Base-by-base conservation (phyloP, 2,113 vertebrate genomes). In the Galbula dea region DNA sequence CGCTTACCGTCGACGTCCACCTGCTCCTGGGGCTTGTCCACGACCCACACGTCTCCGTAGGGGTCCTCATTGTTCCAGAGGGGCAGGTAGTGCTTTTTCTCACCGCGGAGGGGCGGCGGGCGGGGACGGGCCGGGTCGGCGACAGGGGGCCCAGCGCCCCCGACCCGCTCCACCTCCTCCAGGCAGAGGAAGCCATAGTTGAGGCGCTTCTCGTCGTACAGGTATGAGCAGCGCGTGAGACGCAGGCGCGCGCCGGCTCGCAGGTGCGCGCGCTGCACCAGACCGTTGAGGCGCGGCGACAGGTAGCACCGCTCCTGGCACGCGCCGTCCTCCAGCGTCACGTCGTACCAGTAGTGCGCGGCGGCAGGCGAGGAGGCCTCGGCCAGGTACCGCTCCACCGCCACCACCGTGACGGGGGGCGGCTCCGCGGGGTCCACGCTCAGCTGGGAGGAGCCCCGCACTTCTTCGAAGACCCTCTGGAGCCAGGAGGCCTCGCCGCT, bases 51-150 rank as follows among this genome's bases (percentile, higher is more conserved):
- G 20, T 97, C 96, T 17, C 99, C 99, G 20, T 98, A 98, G 0
- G 98, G 98, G 27, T 99, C 98, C 52, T 99, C 98, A 34, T 98
- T 98, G 90, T 99, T 99, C 99, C 99, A 99, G 32, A 99, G 96
- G 3, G 98, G 90, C 51, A 99, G 96, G 94, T 99, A 99, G 91
- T 98, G 98, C 61, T 97, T 98, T 51, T 83, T 97, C 54, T 83
- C 89, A 1, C 97, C 95, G 55, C 96, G 97, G 23, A 99, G 97
- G 1, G 98, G 98, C 9, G 57, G 88, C 32, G 96, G 96, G 4
- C 81, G 51, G 43, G 37, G 26, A 15, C 93, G 54, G 62, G 61
- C 11, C 27, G 86, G 16, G 11, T 11, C 18, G 21, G 6, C 3
- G 11, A 10, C 7, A 19, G 19, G 6, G 86, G 34, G 2, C 3